These are phyloP conservation scores for Meloe dianella DNA, from an alignment of 2,888 invertebrate genomes.

Conservation along the genomic window DNA sequence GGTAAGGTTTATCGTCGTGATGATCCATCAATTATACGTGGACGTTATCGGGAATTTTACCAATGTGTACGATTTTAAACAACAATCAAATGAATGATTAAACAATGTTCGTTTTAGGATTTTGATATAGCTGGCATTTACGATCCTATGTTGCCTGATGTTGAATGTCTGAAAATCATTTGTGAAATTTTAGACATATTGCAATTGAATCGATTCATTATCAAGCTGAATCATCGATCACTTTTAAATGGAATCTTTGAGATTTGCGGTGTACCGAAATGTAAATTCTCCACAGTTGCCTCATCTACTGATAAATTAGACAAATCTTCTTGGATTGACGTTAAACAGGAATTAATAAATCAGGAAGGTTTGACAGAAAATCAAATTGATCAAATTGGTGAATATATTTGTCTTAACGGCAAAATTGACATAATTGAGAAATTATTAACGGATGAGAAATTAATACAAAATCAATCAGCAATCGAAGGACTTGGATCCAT, in stretches of 20 bases:
- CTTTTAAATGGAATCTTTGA: conserved; percentile 97
- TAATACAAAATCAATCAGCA: conserved; percentile 72
- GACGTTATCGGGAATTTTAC: conserved; percentile 97
- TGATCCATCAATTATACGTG: conserved; percentile 95
- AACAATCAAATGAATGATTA: no score
- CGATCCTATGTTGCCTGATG: conserved; percentile 97
- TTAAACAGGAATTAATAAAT: conserved; percentile 87
- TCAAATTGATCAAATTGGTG: conserved; percentile 86
- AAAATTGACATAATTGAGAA: conserved; percentile 76
- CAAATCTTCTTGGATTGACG: conserved; percentile 96
- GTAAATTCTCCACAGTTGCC: conserved; percentile 90
- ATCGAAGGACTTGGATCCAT: conserved; percentile 82
- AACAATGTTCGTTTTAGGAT: conserved; percentile 72
- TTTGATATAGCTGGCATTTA: conserved; percentile 98
- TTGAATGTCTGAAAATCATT: conserved; percentile 93
- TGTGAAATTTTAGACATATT: conserved; percentile 86
- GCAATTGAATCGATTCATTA: conserved; percentile 83
- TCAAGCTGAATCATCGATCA: conserved; percentile 94
- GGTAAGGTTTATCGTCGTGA: conserved; percentile 98
- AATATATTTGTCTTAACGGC: conserved; percentile 85
- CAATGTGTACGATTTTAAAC: conserved; percentile 92
- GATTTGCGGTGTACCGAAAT: conserved; percentile 89
- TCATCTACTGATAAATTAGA: conserved; percentile 98
- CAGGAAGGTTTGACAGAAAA: conserved; percentile 85
- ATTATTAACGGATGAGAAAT: conserved; percentile 70